phyloP scores from a whole-genome alignment of 2,888 invertebrate genomes.

The Calameuta idolon region DNA sequence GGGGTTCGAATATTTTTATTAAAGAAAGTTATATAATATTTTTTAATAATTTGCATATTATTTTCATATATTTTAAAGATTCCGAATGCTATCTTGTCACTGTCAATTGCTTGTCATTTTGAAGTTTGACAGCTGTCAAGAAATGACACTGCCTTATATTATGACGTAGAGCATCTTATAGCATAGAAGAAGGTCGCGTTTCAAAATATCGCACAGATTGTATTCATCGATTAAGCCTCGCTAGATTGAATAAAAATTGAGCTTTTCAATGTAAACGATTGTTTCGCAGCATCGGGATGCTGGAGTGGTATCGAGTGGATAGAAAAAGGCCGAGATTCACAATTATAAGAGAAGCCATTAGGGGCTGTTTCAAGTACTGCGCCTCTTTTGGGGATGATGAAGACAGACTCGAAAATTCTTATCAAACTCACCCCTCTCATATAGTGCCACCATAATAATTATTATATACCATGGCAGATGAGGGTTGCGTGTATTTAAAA shows the following conservation, averaged over 20 bases:
- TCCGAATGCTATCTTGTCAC: background rate
- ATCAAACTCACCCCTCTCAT: background rate
- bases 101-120: background rate
- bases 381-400: background rate
- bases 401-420: background rate
- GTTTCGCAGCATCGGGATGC: background rate
- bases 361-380: background rate
- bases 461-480: background rate
- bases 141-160: background rate
- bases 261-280: background rate
- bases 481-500: background rate
- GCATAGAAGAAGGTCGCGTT: background rate
- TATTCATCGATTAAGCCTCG: background rate
- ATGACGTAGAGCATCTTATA: background rate
- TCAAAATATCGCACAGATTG: background rate
- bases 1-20: background rate
- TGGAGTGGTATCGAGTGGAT: background rate
- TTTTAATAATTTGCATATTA: background rate
- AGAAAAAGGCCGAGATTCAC: background rate
- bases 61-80: background rate
- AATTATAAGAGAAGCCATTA: background rate
- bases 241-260: background rate
- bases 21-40: background rate
- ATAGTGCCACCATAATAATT: background rate
- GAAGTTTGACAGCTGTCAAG: background rate